These are phyloP conservation scores for Amphiprion ocellaris DNA, from an alignment of 2,113 vertebrate species.

Conservation along the genomic window DNA sequence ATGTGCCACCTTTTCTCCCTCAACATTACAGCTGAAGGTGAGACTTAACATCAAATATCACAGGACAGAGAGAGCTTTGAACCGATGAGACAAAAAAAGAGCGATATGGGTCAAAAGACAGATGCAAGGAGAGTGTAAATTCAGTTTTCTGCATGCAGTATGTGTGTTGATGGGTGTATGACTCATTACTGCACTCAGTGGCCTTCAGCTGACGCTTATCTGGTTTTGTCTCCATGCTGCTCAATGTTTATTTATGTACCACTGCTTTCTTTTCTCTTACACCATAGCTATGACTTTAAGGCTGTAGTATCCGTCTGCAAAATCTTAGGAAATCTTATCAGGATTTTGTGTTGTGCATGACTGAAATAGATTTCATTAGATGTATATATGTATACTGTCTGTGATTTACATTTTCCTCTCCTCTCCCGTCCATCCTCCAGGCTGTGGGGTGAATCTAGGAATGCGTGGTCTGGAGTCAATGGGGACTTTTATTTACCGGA, in stretches of 20 bases:
- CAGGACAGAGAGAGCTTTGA: not conserved
- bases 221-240: conserved; percentile 34
- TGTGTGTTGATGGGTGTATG: conserved; percentile 15
- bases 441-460: conserved; percentile 87
- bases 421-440: conserved; percentile 57
- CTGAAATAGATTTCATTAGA: not conserved
- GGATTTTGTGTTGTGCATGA: not conserved
- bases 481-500: conserved; percentile 85
- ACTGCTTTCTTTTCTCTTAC: conserved; percentile 10
- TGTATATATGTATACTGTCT: not conserved
- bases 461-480: conserved; percentile 85
- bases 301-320: not conserved
- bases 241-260: conserved; percentile 25
- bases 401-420: not conserved
- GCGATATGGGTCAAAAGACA: not conserved
- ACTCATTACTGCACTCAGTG: conserved; percentile 53
- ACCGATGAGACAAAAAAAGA: not conserved
- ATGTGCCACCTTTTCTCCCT: not conserved
- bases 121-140: conserved; percentile 2
- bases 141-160: not conserved
- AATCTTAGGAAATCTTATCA: not conserved
- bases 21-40: not conserved
- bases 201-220: conserved; percentile 24
- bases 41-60: conserved; percentile 4
- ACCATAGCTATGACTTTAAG: conserved; percentile 1